Conservation (phyloP, 1,140 invertebrate genomes). For the Temnothorax nylanderi region DNA sequence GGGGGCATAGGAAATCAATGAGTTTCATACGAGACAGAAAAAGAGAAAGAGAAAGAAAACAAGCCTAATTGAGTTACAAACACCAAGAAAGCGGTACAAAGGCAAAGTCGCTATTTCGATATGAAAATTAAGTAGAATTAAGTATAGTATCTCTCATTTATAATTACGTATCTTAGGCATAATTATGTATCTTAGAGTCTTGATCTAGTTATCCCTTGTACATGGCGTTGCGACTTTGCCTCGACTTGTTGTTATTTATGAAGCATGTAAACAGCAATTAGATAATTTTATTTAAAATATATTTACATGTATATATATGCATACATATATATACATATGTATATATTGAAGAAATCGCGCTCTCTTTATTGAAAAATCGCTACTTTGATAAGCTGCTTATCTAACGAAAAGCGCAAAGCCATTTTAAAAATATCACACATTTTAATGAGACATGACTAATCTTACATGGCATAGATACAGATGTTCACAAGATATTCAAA, state of each 20-base stretch:
- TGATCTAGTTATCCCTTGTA: conserved; percentile 13
- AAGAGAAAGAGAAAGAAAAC: background rate
- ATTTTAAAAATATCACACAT: background rate
- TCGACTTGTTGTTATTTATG: conserved; percentile 15
- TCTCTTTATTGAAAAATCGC: background rate
- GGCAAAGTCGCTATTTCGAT: background rate
- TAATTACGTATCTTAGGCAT: background rate
- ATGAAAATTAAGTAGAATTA: conserved; percentile 16
- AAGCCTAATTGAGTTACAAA: background rate
- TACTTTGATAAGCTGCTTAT: background rate
- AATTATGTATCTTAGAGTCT: background rate
- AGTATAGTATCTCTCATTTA: background rate
- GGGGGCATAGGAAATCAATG: background rate
- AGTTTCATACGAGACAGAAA: background rate
- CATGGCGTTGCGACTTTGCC: background rate
- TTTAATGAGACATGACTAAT: background rate
- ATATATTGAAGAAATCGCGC: background rate
- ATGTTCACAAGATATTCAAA: background rate
- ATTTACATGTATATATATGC: too few species aligned
- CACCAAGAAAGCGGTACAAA: background rate
- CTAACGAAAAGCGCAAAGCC: background rate
- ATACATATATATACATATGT: background rate
- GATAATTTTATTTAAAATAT: conserved; percentile 5
- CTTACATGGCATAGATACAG: background rate
- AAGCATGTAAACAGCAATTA: background rate